Base-by-base conservation (phyloP, 2,888 invertebrate genomes). In the Physocephala rufipes region DNA sequence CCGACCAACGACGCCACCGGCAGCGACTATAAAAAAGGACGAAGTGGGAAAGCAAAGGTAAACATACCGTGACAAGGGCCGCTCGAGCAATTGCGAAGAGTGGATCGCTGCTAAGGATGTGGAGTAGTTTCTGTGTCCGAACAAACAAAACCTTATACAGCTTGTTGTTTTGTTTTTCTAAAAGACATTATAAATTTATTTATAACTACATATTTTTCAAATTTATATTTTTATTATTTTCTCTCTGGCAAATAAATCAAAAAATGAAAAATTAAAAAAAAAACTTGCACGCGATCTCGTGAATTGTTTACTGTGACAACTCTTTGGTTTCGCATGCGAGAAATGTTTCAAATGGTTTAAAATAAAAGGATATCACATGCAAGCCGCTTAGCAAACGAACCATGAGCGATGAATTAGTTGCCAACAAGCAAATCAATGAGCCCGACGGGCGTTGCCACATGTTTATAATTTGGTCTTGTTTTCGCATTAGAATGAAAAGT, bases 401-500 rank as follows among this genome's bases (percentile, higher is more conserved):
- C 26, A 45, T 9, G 36, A 36, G 9, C 36, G 36, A 36, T 36
- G 36, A 36, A 36, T 9, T 4, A 36, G 36, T 36, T 47, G 45
- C 36, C 55, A 55, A 67, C 67, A 43, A 67, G 45, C 67, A 43
- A 59, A 28, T 24, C 21, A 12, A n/a, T n/a, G n/a, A n/a, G n/a
- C n/a, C n/a, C 47, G 13, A 45, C 43, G 59, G 66, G 67, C 67
- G 58, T 59, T 67, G 58, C 67, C 67, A 67, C 19, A 67, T 19
- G 45, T 28, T 58, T 21, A 47, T 67, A 67, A 67, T 58, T 58
- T 67, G 47, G 26, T 58, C 59, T 67, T 51, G 65, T 65, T 65
- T 49, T 63, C 63, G 24, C 26, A 26, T 55, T 55, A 26, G 24
- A 12, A 55, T 15, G 36, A 9, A 36, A 36, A 36, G 9, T 7